Conservation (phyloP, 2,888 invertebrate species). For the Atrina japonica region DNA sequence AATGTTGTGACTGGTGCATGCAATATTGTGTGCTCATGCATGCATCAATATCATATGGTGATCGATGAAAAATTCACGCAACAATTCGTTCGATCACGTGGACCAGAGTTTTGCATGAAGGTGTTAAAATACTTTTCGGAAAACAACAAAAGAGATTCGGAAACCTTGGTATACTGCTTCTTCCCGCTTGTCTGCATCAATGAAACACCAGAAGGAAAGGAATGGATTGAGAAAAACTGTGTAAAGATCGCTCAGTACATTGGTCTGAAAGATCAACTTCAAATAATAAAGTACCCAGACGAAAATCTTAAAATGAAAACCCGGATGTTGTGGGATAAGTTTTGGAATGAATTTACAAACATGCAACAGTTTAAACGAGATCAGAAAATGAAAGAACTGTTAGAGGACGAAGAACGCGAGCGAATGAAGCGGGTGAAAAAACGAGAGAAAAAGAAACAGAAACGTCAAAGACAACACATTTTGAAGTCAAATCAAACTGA, state of each 20-base stretch:
- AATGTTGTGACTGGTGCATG: slow-evolving; percentile 47
- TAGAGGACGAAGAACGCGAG: slow-evolving; percentile 64
- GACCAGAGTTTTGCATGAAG: slow-evolving; percentile 61
- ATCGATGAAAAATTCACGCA: slow-evolving; percentile 60
- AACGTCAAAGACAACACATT: slow-evolving; percentile 46
- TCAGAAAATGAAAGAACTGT: slow-evolving; percentile 58
- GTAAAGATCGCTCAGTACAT: slow-evolving; percentile 41
- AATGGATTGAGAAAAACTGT: slow-evolving; percentile 67
- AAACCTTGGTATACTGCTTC: slow-evolving; percentile 50
- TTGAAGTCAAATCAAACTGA: slow-evolving; percentile 26
- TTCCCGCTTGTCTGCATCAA: slow-evolving; percentile 64
- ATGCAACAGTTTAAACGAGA: slow-evolving; percentile 52
- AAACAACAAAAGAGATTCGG: slow-evolving; percentile 39
- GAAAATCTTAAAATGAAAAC: slow-evolving; percentile 36
- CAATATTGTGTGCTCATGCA: slow-evolving; percentile 51
- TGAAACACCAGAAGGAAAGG: slow-evolving; percentile 57
- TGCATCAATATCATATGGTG: slow-evolving; percentile 51
- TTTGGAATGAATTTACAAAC: slow-evolving; percentile 52
- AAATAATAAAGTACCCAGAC: slow-evolving; percentile 31
- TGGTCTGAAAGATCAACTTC: slow-evolving; percentile 26
- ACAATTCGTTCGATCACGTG: slow-evolving; percentile 61
- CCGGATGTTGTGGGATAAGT: slow-evolving; percentile 52
- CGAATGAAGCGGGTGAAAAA: slow-evolving; percentile 59
- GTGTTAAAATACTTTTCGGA: slow-evolving; percentile 52
- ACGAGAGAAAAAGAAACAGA: slow-evolving; percentile 62